Base-by-base conservation (phyloP, 1,140 invertebrate species). In the Orius insidiosus region DNA sequence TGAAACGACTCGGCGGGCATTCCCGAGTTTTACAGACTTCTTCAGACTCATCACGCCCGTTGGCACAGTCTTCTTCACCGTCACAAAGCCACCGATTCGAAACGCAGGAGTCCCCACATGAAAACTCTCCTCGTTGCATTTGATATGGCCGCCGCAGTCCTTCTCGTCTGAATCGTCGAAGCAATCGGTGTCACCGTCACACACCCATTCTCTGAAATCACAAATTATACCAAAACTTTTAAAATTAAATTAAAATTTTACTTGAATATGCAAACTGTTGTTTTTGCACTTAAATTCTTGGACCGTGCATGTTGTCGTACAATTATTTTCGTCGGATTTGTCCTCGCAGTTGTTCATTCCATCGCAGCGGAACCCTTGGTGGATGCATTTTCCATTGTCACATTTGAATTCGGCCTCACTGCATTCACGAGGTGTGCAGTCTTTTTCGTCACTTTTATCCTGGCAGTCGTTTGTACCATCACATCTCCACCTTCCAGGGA, bases 61-160 rank as follows among this genome's bases (percentile, higher is more conserved):
- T 78, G 0, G 69, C 67, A 55, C 77, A 81, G 52, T 81, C 77
- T 36, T 68, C 59, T 48, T 83, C 78, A 24, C 75, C 75, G 56
- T 85, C 81, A 57, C 76, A 79, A n/a, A 41, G 11, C 48, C 48
- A 50, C 7, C 11, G 49, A 56, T 74, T 76, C 10, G 58, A 58
- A 47, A 68, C 67, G 16, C 63, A 62, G 40, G 63, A 62, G 9
- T 57, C 54, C 2, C 55, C 55, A 55, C 66, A 70, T 3, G 54
- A 33, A 18, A 35, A 36, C 14, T 24, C 10, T 10, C 18, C 2
- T 15, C 11, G 15, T 33, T 39, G 11, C 24, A 33, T 8, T 4
- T 11, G 5, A 18, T 9, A 2, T 13, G 1, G 13, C n/a, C n/a
- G n/a, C 51, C 62, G 56, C 75, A 78, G 45, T 68, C 64, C 8